These are phyloP conservation scores for Acromyrmex heyeri DNA, from an alignment of 1,140 invertebrate species.

Conservation along the genomic window DNA sequence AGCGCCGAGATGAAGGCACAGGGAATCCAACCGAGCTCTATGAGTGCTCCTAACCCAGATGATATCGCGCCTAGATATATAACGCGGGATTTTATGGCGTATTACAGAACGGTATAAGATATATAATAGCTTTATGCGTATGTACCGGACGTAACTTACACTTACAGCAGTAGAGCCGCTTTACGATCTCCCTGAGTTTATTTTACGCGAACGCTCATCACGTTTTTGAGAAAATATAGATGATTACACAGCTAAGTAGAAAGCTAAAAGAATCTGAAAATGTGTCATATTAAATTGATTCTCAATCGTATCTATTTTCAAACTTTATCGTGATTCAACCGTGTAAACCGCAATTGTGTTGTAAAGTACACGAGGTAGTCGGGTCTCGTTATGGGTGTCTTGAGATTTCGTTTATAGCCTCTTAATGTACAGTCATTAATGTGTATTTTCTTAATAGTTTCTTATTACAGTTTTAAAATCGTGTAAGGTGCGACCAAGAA, in stretches of 20 bases:
- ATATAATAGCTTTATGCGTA: constrained; percentile 83
- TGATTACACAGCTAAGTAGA: background rate
- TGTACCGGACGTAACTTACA: constrained; percentile 78
- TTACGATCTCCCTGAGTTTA: constrained; percentile 78
- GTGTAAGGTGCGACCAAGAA: background rate
- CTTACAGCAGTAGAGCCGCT: constrained; percentile 75
- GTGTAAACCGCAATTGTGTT: background rate
- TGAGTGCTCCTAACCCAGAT: constrained; percentile 83
- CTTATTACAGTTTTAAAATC: background rate
- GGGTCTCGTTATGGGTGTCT: constrained; percentile 2
- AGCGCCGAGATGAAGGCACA: constrained; percentile 64
- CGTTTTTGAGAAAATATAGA: background rate
- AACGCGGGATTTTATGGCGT: constrained; percentile 82
- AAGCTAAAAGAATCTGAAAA: constrained; percentile 58
- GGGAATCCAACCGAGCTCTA: constrained; percentile 71
- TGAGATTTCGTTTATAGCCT: background rate
- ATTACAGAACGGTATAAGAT: constrained; percentile 82
- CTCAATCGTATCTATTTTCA: constrained; percentile 31
- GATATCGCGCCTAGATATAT: constrained; percentile 83
- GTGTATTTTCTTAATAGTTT: constrained; percentile 21
- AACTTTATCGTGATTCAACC: constrained; percentile 14
- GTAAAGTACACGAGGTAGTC: constrained; percentile 8
- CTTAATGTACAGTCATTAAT: constrained; percentile 14
- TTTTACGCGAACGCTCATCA: constrained; percentile 70
- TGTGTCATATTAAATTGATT: constrained; percentile 28